phyloP scores from a whole-genome alignment of 2,113 vertebrate species.

The Ptyas mucosa region DNA sequence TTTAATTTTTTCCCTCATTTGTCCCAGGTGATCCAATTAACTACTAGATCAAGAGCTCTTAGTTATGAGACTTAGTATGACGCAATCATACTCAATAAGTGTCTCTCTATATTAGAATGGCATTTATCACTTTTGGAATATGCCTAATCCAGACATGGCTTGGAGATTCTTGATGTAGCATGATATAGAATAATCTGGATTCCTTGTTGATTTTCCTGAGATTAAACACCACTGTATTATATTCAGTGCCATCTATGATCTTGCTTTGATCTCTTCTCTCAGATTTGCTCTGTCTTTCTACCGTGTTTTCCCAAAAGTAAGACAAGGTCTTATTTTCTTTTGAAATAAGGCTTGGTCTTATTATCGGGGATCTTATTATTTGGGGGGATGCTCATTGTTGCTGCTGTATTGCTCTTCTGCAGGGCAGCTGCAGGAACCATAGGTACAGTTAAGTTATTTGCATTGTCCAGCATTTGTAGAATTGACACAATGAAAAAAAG shows the following conservation, averaged over 20 bases:
- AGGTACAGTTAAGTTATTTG: no score
- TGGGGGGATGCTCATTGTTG: no score
- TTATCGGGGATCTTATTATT: no score
- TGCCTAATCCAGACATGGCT: background rate
- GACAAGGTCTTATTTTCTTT: no score
- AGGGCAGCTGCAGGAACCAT: no score
- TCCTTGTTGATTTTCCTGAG: slow-evolving; percentile 27
- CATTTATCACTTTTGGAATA: background rate
- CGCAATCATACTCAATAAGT: background rate
- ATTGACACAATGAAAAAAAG: no score
- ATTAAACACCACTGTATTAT: slow-evolving; percentile 17
- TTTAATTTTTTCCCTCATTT: background rate
- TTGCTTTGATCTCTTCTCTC: slow-evolving; percentile 19
- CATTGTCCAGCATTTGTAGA: no score
- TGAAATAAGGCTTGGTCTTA: no score
- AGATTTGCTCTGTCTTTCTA: slow-evolving; percentile 32
- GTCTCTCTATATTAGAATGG: background rate
- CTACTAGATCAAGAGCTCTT: background rate
- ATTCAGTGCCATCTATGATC: slow-evolving; percentile 7
- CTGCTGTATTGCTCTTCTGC: no score
- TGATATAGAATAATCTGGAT: slow-evolving; percentile 17
- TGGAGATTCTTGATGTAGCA: slow-evolving; percentile 1
- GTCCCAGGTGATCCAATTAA: background rate
- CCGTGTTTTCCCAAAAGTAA: no score
- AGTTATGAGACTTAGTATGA: background rate